Evolutionary conservation across 2,888 invertebrate genomes (phyloP), one percentile per base, ranked within the genome.

Genomic region (Gastrophysa polygoni): DNA sequence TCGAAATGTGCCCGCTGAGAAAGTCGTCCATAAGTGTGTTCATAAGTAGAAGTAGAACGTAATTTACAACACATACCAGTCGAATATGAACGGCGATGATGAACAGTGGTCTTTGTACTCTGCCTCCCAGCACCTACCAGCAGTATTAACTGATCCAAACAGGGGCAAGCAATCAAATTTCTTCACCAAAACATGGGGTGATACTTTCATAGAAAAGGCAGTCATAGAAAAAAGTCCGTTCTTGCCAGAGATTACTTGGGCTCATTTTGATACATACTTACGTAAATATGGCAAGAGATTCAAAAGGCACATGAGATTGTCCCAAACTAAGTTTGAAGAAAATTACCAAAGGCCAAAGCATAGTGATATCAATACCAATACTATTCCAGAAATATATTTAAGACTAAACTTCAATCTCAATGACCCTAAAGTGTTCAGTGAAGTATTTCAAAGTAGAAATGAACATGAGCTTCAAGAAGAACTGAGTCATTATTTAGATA

Each of bases 131-230:
- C 98, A 97, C 82, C 85, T 98, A 68, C 95, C 98, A 34, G 96
- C 97, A 60, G 96, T 96, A 69, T 86, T 98, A 66, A 98, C 97
- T 83, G 97, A 98, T 82, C 98, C 98, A 0, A 90, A 91, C 67
- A 89, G 91, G 77, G 92, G 96, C 69, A 98, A 96, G 82, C 92
- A 93, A 80, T 87, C 87, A 67, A 89, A 96, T 81, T 95, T 99
- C 77, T 96, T 99, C 77, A 96, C 96, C 0, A 95, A 95, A 81
- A 96, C 96, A 65, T 99, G 98, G 98, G 98, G 99, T 47, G 97
- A 97, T 75, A 86, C 88, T 62, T 99, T 99, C 82, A 88, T 95
- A 17, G 96, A 96, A 67, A 90, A 92, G 74, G 84, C 87, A 21
- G 87, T 89, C 48, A 88, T 96, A 72, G 86, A 89, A 38, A 88